Percentiles rank a stretch among this genome's conserved stretches.
These are phyloP conservation scores for Anastrepha obliqua DNA, from an alignment of 1,140 invertebrate genomes.

Conservation along the genomic window DNA sequence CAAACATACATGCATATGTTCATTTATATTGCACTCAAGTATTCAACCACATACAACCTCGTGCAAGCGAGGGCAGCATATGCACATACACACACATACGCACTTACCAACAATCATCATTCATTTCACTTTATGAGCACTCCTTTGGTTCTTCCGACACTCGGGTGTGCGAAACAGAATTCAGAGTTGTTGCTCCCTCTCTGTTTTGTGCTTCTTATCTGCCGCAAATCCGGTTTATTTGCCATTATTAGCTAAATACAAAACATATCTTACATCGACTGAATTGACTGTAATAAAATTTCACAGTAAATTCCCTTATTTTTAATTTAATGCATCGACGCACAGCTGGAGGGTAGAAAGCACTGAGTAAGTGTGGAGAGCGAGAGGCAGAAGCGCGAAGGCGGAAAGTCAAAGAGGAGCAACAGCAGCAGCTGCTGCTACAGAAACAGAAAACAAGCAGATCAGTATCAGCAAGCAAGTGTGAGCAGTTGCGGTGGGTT, in stretches of 20 bases:
- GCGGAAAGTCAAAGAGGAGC: background rate
- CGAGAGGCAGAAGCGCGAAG: background rate
- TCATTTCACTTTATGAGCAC: background rate
- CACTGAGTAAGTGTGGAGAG: background rate
- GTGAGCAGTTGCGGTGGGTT: too few species aligned
- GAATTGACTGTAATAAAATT: slow-evolving; percentile 38
- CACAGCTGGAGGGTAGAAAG: background rate
- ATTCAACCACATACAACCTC: background rate
- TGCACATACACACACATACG: background rate
- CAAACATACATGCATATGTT: background rate
- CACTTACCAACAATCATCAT: background rate
- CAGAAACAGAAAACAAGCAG: background rate
- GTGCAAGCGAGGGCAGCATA: background rate
- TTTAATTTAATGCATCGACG: slow-evolving; percentile 43
- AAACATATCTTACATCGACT: slow-evolving; percentile 36
- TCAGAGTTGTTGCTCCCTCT: background rate
- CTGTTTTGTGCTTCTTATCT: slow-evolving; percentile 31
- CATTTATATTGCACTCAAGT: too few species aligned
- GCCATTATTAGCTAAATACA: slow-evolving; percentile 42
- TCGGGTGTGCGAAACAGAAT: background rate
- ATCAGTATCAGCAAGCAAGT: too few species aligned
- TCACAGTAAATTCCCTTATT: slow-evolving; percentile 42
- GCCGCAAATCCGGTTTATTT: slow-evolving; percentile 38
- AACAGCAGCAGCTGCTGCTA: background rate
- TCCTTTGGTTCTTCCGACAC: background rate